Percentiles rank a stretch among this genome's conserved stretches.
These are phyloP conservation scores for Drosophila putrida DNA, from an alignment of 2,888 invertebrate genomes.

Conservation along the genomic window DNA sequence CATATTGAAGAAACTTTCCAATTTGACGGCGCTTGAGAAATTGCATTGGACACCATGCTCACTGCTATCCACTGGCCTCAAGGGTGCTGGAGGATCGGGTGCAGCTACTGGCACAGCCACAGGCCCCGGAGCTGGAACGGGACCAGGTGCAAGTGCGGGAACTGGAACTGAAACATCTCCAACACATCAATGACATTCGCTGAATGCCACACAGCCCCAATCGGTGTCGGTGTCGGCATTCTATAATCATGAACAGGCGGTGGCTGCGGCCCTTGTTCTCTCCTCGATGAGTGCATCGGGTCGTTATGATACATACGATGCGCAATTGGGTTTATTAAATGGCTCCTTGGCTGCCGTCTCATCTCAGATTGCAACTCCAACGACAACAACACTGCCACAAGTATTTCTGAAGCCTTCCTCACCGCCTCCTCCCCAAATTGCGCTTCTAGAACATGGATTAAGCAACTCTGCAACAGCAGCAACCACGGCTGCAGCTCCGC, in stretches of 20 bases:
- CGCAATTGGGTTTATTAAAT: constrained; percentile 61
- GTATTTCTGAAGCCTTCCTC: constrained; percentile 75
- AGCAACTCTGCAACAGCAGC: constrained; percentile 8
- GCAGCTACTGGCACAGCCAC: not conserved
- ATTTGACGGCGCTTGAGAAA: constrained; percentile 58
- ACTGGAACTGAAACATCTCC: constrained; percentile 22
- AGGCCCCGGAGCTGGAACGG: not conserved
- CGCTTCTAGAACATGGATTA: constrained; percentile 28
- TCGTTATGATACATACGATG: constrained; percentile 57
- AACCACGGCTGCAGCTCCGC: constrained; percentile 16
- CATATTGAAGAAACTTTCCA: constrained; percentile 52
- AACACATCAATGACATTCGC: constrained; percentile 79
- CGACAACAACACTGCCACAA: constrained; percentile 72
- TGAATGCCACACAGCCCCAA: constrained; percentile 65
- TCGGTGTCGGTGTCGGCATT: constrained; percentile 79
- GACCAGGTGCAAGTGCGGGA: not conserved
- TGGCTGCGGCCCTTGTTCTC: constrained; percentile 81
- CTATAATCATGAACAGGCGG: constrained; percentile 82
- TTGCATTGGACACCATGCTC: constrained; percentile 46
- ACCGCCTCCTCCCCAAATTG: constrained; percentile 30
- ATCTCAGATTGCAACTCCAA: constrained; percentile 19
- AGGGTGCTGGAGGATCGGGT: constrained; percentile 13
- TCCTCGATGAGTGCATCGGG: constrained; percentile 78
- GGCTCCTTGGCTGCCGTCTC: constrained; percentile 43
- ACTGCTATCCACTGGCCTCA: constrained; percentile 39